A percentile compares a stretch with the other conserved stretches of the same genome.
Evolutionary conservation across 2,888 invertebrate genomes (phyloP).

Genomic region (Acanthacorydalis orientalis): DNA sequence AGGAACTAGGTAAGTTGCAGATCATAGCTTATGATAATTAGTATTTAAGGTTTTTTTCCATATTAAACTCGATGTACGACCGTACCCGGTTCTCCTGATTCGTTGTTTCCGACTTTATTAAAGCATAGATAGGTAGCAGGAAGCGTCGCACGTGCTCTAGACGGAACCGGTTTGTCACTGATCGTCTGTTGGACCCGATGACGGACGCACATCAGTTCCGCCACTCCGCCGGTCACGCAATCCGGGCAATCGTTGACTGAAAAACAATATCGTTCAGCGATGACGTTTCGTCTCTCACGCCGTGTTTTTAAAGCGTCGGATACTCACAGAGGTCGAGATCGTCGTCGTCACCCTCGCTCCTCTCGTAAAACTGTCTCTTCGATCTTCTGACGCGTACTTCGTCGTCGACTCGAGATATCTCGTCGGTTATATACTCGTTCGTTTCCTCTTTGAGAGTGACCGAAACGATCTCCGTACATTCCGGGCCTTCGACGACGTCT

Average conservation of each 20-base stretch:
- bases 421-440: background rate
- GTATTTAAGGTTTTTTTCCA: too few species aligned
- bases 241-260: constrained; percentile 3
- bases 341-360: constrained; percentile 2
- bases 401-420: background rate
- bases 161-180: constrained; percentile 48
- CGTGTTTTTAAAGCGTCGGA: too few species aligned
- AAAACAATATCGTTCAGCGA: background rate
- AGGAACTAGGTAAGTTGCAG: too few species aligned
- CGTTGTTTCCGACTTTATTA: constrained; percentile 24
- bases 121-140: constrained; percentile 46
- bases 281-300: background rate
- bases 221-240: background rate
- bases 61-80: constrained; percentile 5
- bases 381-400: background rate
- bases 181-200: constrained; percentile 14
- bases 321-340: constrained; percentile 1
- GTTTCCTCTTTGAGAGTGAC: background rate
- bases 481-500: background rate
- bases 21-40: too few species aligned
- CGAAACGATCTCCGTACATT: background rate
- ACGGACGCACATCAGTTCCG: background rate
- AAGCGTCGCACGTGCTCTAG: constrained; percentile 62
- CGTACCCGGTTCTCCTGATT: constrained; percentile 13
- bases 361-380: constrained; percentile 1